A percentile compares a stretch with the other conserved stretches of the same genome.
phyloP scores from a whole-genome alignment of 2,797 vertebrate species.

The Eremophila alpestris region DNA sequence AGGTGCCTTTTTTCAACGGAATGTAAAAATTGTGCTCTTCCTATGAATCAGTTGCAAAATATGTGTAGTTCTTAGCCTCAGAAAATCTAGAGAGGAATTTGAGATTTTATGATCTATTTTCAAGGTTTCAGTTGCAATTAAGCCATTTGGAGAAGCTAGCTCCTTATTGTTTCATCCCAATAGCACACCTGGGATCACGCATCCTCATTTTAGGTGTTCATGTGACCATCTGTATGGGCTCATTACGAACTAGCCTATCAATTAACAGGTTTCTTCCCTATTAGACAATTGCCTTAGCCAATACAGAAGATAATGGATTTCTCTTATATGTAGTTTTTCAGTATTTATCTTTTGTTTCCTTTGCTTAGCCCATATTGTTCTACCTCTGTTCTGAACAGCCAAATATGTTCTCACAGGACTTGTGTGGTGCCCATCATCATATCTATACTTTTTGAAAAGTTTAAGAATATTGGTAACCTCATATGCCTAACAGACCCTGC shows the following conservation, averaged over 20 bases:
- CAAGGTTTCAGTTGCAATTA: not conserved
- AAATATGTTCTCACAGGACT: not conserved
- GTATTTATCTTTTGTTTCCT: not conserved
- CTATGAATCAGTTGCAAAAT: not conserved
- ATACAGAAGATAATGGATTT: not conserved
- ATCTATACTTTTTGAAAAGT: not conserved
- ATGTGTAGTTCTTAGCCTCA: not conserved
- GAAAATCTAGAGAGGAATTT: not conserved
- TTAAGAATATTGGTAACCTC: not conserved
- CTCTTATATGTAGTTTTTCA: not conserved
- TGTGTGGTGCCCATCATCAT: not conserved
- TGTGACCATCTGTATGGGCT: not conserved
- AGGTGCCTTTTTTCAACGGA: not conserved
- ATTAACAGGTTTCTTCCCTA: not conserved
- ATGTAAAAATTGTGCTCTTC: not conserved
- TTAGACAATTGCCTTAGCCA: not conserved
- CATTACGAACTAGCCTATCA: not conserved
- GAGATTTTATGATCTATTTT: not conserved
- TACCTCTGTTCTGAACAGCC: not conserved
- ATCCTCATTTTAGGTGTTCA: not conserved
- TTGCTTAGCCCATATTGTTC: rapidly evolving
- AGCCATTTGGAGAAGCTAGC: not conserved
- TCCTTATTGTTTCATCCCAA: not conserved
- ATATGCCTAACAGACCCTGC: not conserved
- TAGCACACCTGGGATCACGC: not conserved